Percentiles rank a stretch among this genome's conserved stretches.
Evolutionary conservation across 2,113 vertebrate genomes (phyloP).

Genomic region (Mesoclemmys tuberculata): DNA sequence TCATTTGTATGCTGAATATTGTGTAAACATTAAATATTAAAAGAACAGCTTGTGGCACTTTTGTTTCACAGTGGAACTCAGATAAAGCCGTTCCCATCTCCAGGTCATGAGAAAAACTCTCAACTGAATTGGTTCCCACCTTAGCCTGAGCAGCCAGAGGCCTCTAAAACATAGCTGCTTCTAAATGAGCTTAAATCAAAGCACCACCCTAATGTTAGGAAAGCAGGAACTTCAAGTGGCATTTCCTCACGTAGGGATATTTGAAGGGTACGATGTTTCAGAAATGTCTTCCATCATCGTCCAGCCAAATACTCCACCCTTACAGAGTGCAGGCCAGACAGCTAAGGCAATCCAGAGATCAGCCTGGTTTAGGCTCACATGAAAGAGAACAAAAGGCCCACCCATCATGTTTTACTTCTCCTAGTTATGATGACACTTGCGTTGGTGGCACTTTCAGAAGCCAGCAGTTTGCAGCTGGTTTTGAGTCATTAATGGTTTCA

Average conservation of each 20-base stretch:
- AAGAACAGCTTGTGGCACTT: constrained; percentile 19
- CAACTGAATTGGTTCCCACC: rapidly evolving
- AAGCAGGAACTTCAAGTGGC: rapidly evolving
- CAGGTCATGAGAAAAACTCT: constrained; percentile 8
- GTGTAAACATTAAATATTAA: constrained; percentile 51
- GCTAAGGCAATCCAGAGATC: not conserved
- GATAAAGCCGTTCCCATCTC: not conserved
- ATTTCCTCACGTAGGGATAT: rapidly evolving
- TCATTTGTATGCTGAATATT: constrained; percentile 28
- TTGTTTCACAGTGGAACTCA: not conserved
- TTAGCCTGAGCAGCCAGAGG: not conserved
- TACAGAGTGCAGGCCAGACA: not conserved
- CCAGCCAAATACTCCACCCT: rapidly evolving
- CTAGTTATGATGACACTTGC: rapidly evolving
- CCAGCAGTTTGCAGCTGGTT: not conserved
- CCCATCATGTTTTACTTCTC: not conserved
- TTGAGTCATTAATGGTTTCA: rapidly evolving
- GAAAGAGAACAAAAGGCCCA: not conserved
- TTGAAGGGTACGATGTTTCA: not conserved
- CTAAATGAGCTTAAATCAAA: not conserved
- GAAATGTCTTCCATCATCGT: rapidly evolving
- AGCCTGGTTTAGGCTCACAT: not conserved
- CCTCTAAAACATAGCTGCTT: rapidly evolving
- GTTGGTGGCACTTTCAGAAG: not conserved
- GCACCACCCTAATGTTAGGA: rapidly evolving